Conservation (phyloP, 2,888 invertebrate species). For the Eumacrocentrus americanus region DNA sequence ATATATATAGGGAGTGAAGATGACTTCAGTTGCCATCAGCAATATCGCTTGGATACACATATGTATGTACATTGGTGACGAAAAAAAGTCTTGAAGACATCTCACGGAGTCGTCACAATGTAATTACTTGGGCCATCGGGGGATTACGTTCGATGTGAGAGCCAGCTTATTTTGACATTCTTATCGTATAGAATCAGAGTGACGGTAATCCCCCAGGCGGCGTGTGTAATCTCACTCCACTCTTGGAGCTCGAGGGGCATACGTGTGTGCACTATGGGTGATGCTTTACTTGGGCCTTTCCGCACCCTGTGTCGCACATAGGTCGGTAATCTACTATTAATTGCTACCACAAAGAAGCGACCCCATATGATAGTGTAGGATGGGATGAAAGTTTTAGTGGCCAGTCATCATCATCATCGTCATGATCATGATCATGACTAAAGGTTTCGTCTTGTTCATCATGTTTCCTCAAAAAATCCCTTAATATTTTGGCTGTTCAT, state of each 20-base stretch:
- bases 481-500: too few species aligned
- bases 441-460: too few species aligned
- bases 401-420: background rate
- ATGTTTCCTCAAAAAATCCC: background rate
- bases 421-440: background rate
- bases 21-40: too few species aligned
- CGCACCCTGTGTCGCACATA: constrained; percentile 23
- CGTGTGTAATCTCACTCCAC: constrained; percentile 55
- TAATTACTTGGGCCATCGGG: constrained; percentile 55
- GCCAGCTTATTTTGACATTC: constrained; percentile 60
- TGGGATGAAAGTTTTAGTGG: constrained; percentile 34
- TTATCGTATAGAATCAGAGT: constrained; percentile 59
- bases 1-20: too few species aligned
- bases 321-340: constrained; percentile 59
- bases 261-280: background rate
- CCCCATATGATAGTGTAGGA: too few species aligned
- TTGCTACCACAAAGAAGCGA: constrained; percentile 58
- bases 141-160: constrained; percentile 49
- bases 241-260: constrained; percentile 13
- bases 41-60: too few species aligned
- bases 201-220: constrained; percentile 57
- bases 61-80: background rate
- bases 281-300: constrained; percentile 1
- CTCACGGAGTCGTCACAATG: constrained; percentile 47
- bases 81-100: background rate